Base-by-base conservation (phyloP, 2,888 invertebrate species). In the Sinohyriopsis cumingii region DNA sequence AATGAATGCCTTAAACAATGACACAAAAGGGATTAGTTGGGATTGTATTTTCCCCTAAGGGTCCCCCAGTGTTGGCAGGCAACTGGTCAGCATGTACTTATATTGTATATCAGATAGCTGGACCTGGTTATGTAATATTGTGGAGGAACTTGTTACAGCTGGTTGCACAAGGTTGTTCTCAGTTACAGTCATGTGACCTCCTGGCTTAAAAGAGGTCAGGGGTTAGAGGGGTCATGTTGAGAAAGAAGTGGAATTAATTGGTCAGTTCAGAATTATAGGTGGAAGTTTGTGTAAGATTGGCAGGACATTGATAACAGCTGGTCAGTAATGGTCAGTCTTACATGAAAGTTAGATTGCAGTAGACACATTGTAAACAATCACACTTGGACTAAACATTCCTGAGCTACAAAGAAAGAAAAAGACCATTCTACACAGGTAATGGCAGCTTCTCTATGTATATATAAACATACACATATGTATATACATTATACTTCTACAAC, bases 251-350 rank as follows among this genome's bases (percentile, higher is more conserved):
- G 56, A 66, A 59, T 68, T 69, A 68, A 75, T 75, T 75, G 75
- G 75, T 74, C 67, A 69, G 69, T 71, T 68, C 60, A 55, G 59
- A 64, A 59, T 62, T 33, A 55, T 61, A 68, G 73, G 72, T 69
- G 69, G 63, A 70, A 69, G 69, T 75, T 82, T 81, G 82, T 80
- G 81, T 80, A 82, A 82, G 75, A 81, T 81, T 81, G 78, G 71
- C 72, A 71, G 72, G 71, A 69, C 71, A 76, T 67, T 73, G 69
- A 75, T 77, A 80, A 80, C 76, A 74, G 73, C 69, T 76, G 79
- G 78, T 65, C 79, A 78, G 71, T 75, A 71, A 69, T 75, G 78
- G 78, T 65, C 79, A 77, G 71, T 76, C 69, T 73, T 72, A 78
- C 67, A 71, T 75, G 71, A 67, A 68, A 74, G 71, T 75, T 71